These are phyloP conservation scores for Caenorhabditis remanei DNA, from an alignment of 1,140 invertebrate genomes.

Conservation along the genomic window DNA sequence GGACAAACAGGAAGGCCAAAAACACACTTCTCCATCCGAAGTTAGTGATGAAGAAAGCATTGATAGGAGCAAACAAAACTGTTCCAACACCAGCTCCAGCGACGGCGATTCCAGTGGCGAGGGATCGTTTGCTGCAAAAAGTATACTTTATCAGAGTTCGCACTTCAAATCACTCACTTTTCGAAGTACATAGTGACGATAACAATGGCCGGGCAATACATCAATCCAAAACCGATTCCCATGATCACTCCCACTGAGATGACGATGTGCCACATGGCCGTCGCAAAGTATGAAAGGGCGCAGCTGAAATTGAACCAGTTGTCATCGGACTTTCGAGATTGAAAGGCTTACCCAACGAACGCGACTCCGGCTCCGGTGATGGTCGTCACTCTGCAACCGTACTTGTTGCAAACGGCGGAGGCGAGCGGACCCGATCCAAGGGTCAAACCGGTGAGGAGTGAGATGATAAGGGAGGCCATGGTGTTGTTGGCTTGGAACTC, in stretches of 20 bases:
- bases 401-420: constrained; percentile 91
- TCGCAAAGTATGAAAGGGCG: constrained; percentile 72
- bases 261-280: constrained; percentile 84
- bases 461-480: constrained; percentile 88
- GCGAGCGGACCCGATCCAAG: constrained; percentile 87
- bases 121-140: constrained; percentile 82
- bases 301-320: constrained; percentile 79
- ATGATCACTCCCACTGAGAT: constrained; percentile 88
- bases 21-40: constrained; percentile 82
- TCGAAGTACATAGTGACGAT: constrained; percentile 94
- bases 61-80: constrained; percentile 83
- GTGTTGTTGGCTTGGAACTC: constrained; percentile 85
- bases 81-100: constrained; percentile 92
- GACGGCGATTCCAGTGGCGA: constrained; percentile 90
- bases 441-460: constrained; percentile 85
- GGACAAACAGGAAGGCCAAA: constrained; percentile 81
- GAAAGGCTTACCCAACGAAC: constrained; percentile 80
- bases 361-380: constrained; percentile 88
- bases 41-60: constrained; percentile 78
- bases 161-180: constrained; percentile 79
- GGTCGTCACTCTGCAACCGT: constrained; percentile 89
- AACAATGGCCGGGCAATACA: constrained; percentile 91
- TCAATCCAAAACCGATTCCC: constrained; percentile 86
- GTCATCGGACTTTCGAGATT: not conserved
- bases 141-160: not conserved